A percentile compares a stretch with the other conserved stretches of the same genome.
Conservation (phyloP, 2,888 invertebrate species). For the Eutolmus rufibarbis region DNA sequence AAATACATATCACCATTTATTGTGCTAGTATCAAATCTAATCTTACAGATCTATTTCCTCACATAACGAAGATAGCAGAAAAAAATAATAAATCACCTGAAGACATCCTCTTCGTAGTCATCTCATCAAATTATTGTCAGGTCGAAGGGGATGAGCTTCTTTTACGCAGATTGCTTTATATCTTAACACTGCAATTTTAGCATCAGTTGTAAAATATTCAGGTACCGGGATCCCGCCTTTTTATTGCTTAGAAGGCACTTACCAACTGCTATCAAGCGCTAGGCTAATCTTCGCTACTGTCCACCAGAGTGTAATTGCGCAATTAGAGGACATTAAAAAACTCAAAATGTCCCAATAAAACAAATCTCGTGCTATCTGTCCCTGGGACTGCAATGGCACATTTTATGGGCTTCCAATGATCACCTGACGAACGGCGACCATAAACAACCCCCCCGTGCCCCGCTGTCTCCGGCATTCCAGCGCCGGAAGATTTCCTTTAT, state of each 20-base stretch:
- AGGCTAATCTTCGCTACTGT: neutral
- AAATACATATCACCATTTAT: no score
- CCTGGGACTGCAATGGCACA: neutral
- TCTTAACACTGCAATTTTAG: neutral
- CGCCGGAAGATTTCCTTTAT: neutral
- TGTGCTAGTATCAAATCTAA: no score
- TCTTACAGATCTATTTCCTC: no score
- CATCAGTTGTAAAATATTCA: neutral
- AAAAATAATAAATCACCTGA: neutral
- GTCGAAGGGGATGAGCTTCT: neutral
- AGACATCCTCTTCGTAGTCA: neutral
- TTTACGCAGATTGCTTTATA: neutral
- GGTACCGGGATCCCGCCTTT: neutral
- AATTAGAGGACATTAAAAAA: constrained; percentile 15
- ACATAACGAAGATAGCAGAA: neutral
- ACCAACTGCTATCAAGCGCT: neutral
- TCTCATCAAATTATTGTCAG: no score
- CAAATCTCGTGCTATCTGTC: neutral
- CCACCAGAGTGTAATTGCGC: neutral
- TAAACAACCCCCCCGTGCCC: neutral
- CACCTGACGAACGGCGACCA: neutral
- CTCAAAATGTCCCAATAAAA: constrained; percentile 8
- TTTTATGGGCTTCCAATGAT: neutral
- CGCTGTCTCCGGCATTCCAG: neutral
- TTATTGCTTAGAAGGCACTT: neutral